Evolutionary conservation across 2,888 invertebrate genomes (phyloP), one percentile per base, ranked within the genome.

Genomic region (Plemyria rubiginata): DNA sequence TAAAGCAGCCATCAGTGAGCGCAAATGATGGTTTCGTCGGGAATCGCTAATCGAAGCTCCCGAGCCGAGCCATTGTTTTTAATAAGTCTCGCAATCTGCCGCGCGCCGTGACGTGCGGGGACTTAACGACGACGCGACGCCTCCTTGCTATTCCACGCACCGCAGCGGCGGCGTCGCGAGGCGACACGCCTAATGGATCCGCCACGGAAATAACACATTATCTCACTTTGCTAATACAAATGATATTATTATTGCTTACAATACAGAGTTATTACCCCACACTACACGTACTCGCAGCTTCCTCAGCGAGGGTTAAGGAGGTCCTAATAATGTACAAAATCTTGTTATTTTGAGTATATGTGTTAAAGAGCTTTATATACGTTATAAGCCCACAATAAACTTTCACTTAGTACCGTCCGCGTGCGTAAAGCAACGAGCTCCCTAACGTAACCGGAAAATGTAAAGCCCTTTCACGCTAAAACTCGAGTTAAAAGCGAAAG

Each of bases 71-170:
- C 70, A 70, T 74, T 75, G 72, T 76, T 79, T 80, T 75, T 77
- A 79, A 80, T 79, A 77, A 75, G 70, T 74, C 73, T 67, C 70
- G 68, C 78, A 75, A 77, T 74, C 72, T 73, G 75, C 61, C 56
- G 66, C 65, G 76, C 73, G 75, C 61, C 56, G 66, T 66, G 76
- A 75, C 76, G 74, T 72, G 77, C 73, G 71, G 65, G 56, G 73
- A 74, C 74, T 74, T 69, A 71, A 74, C 72, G 72, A 68, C 46
- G 52, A 16, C 50, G 46, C 48, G 53, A 38, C 28, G 36, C 50
- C 22, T 48, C 32, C 32, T 59, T 54, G 15, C 16, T 59, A 53
- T 53, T 59, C 59, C 53, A 53, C 46, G 58, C 53, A 32, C 52
- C 52, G 7, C 8, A 15, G 15, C 43, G 43, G 0, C 7, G 36